These are phyloP conservation scores for Myripristis jacobus DNA, from an alignment of 2,797 vertebrate genomes.

Conservation along the genomic window DNA sequence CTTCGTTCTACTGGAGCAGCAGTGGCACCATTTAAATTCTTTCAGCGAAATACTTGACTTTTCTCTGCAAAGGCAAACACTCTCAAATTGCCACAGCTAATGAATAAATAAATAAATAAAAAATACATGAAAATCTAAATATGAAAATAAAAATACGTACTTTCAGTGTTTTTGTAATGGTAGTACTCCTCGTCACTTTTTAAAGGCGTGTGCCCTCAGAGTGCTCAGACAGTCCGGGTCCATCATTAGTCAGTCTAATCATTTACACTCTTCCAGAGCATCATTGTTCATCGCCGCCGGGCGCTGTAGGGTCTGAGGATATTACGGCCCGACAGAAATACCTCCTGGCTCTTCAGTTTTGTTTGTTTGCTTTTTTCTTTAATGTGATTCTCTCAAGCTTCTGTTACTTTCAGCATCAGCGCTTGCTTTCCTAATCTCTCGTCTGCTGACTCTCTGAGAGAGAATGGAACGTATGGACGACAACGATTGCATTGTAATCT, in stretches of 20 bases:
- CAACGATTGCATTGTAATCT: conserved; percentile 60
- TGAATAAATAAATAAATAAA: background rate
- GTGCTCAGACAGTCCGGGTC: conserved; percentile 14
- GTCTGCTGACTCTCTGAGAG: conserved; percentile 66
- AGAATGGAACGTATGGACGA: conserved; percentile 57
- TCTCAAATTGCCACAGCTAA: conserved; percentile 11
- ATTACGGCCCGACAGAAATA: conserved; percentile 65
- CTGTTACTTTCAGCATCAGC: conserved; percentile 64
- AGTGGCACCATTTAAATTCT: too few relatives aligned
- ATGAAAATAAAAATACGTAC: background rate
- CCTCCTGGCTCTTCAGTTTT: conserved; percentile 43
- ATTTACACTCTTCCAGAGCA: conserved; percentile 35
- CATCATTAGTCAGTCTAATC: conserved; percentile 51
- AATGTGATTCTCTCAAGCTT: conserved; percentile 57
- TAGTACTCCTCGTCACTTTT: background rate
- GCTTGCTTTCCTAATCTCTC: conserved; percentile 65
- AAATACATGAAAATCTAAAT: too few relatives aligned
- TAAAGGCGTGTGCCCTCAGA: background rate
- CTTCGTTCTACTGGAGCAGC: too few relatives aligned
- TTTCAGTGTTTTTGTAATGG: background rate
- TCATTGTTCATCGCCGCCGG: conserved; percentile 55
- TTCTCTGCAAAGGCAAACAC: conserved; percentile 7
- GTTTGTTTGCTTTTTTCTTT: conserved; percentile 13
- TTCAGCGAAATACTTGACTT: conserved; percentile 19
- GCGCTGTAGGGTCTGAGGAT: conserved; percentile 62